A percentile compares a stretch with the other conserved stretches of the same genome.
These are phyloP conservation scores for Isaurus tuberculatus DNA, from an alignment of 92 coral and sea anemone genomes.

Conservation along the genomic window DNA sequence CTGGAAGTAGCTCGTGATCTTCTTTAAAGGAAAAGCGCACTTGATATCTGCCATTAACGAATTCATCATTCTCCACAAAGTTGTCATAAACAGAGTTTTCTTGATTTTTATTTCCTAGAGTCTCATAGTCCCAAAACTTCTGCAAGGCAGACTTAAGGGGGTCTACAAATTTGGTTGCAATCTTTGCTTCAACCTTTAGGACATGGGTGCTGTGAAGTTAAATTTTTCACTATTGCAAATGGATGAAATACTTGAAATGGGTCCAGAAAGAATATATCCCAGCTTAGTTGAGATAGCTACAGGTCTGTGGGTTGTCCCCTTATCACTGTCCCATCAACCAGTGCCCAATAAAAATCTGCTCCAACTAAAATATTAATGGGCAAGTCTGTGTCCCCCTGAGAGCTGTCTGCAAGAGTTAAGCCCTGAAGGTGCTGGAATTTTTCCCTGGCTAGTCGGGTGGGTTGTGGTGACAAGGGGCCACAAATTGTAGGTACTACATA, in stretches of 20 bases:
- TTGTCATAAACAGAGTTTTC: conserved; percentile 49
- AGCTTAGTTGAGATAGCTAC: background rate
- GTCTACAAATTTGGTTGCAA: no score
- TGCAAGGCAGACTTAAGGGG: background rate
- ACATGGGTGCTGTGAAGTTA: no score
- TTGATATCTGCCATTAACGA: conserved; percentile 55
- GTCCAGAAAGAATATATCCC: conserved; percentile 18
- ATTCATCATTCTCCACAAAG: conserved; percentile 44
- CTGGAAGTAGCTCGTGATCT: conserved; percentile 56
- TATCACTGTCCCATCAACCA: background rate
- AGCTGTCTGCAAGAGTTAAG: background rate
- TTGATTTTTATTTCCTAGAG: conserved; percentile 49
- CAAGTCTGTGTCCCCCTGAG: background rate
- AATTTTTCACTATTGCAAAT: background rate
- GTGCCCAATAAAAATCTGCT: background rate
- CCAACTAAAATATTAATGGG: background rate
- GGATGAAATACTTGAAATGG: background rate
- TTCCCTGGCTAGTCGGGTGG: background rate
- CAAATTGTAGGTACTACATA: conserved; percentile 2
- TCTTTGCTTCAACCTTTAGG: no score
- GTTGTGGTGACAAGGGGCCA: background rate
- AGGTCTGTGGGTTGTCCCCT: conserved; percentile 6
- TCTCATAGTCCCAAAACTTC: conserved; percentile 64
- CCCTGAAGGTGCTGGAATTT: background rate
- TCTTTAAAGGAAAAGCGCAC: conserved; percentile 63